phyloP scores from a whole-genome alignment of 2,113 vertebrate species.

The Chloropsis cyanopogon region DNA sequence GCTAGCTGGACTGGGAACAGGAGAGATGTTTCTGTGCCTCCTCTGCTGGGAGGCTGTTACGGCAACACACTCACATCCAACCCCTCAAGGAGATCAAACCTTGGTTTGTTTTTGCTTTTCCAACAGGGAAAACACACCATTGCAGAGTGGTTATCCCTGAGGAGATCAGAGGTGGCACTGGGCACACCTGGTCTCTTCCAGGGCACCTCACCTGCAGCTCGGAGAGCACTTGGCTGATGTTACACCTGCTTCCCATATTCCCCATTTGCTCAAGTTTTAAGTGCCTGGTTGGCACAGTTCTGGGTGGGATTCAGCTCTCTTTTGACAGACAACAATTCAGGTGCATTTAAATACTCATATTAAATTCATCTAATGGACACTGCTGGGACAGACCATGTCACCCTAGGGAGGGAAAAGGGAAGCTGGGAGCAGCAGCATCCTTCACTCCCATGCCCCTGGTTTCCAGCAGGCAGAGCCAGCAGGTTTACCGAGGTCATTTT shows the following conservation, averaged over 20 bases:
- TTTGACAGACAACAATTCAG: rapidly evolving
- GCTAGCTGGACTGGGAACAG: neutral
- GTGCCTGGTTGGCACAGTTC: rapidly evolving
- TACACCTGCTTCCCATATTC: neutral
- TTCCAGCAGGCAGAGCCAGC: neutral
- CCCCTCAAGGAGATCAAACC: neutral
- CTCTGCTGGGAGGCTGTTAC: neutral
- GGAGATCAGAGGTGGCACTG: neutral
- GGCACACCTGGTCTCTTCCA: neutral
- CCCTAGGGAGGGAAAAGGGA: neutral
- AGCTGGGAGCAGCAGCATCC: neutral
- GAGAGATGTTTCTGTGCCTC: neutral
- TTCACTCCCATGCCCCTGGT: neutral
- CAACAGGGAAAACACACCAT: neutral
- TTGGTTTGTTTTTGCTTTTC: neutral
- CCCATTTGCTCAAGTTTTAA: neutral
- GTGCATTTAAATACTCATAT: no score
- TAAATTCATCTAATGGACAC: neutral
- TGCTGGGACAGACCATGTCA: neutral
- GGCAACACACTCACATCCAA: neutral
- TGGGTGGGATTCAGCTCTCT: neutral
- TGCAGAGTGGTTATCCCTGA: neutral
- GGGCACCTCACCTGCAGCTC: neutral
- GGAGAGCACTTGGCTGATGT: rapidly evolving
- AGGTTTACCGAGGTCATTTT: neutral